Evolutionary conservation across 2,888 invertebrate genomes (phyloP), one percentile per base, ranked within the genome.

Genomic region (Nephrotoma flavescens): DNA sequence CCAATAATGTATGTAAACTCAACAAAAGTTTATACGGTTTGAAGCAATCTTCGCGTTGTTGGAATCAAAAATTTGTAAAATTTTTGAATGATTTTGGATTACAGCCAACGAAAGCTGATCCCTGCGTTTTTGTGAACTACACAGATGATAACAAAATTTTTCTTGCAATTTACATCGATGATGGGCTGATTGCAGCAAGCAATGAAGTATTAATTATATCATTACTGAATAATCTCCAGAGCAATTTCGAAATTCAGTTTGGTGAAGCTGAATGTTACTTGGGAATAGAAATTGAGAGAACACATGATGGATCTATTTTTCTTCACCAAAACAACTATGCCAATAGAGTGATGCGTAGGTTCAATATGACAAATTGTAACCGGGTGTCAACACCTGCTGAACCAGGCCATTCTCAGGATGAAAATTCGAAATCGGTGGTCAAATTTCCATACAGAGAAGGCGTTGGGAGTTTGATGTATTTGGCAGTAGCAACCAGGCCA

Each of bases 61-160:
- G 31, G 31, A 31, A 31, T 31, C 31, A 31, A 31, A 31, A 31
- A 31, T 31, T 31, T 31, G 31, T 31, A 31, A 31, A 31, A 31
- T 31, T 31, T 31, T 31, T 31, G 31, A 31, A 31, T 31, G 31
- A 31, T 31, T 31, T 31, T 31, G 31, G 31, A 31, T 31, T 31
- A 31, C 31, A 88, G 85, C 86, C 88, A 86, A 88, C 88, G 86
- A 85, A 87, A 31, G 87, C 88, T n/a, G 90, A 90, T 88, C 88
- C 88, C n/a, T 89, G 90, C 5, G 71, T 71, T 15, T 71, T 9
- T 71, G 44, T 44, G 44, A 71, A 71, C 5, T n/a, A 12, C 15
- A 71, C n/a, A 15, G 0, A 4, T 2, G 19, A 71, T 71, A 44
- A 44, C 6, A 71, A 12, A 47, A 47, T 47, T n/a, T 12, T 47